These are phyloP conservation scores for Battus philenor DNA, from an alignment of 1,140 invertebrate genomes.

Conservation along the genomic window DNA sequence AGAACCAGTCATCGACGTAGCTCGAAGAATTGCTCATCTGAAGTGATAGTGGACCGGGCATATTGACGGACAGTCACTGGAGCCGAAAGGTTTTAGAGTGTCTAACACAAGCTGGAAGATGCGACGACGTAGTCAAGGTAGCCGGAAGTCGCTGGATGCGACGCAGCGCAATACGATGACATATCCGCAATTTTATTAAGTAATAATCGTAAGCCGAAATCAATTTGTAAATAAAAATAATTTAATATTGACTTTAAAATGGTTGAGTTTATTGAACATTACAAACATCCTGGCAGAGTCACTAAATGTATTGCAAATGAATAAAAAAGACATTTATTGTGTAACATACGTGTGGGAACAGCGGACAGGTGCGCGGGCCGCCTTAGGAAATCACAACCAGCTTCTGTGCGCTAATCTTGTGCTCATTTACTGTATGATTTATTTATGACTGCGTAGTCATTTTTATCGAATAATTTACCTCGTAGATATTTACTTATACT, in stretches of 20 bases:
- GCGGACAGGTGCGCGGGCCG: slow-evolving; percentile 44
- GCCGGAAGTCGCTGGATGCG: too few relatives aligned
- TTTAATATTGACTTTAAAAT: not conserved
- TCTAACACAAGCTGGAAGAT: too few relatives aligned
- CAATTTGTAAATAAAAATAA: not conserved
- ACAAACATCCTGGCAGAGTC: slow-evolving; percentile 35
- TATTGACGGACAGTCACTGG: too few relatives aligned
- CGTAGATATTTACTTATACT: not conserved
- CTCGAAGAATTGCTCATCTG: too few relatives aligned
- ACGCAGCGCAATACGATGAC: too few relatives aligned
- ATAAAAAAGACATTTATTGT: slow-evolving; percentile 59
- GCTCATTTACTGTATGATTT: slow-evolving; percentile 25
- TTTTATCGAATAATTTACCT: not conserved
- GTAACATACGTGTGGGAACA: slow-evolving; percentile 56
- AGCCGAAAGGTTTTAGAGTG: too few relatives aligned
- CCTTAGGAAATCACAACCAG: slow-evolving; percentile 52
- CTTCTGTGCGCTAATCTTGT: slow-evolving; percentile 36
- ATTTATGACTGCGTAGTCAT: slow-evolving; percentile 4
- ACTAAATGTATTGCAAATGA: slow-evolving; percentile 48
- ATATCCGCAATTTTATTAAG: too few relatives aligned
- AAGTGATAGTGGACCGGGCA: too few relatives aligned
- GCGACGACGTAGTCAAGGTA: too few relatives aligned
- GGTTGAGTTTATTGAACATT: slow-evolving; percentile 10
- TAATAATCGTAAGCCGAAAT: too few relatives aligned
- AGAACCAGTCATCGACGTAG: too few relatives aligned